phyloP scores from a whole-genome alignment of 2,888 invertebrate genomes.

The Polylopha cassiicola region DNA sequence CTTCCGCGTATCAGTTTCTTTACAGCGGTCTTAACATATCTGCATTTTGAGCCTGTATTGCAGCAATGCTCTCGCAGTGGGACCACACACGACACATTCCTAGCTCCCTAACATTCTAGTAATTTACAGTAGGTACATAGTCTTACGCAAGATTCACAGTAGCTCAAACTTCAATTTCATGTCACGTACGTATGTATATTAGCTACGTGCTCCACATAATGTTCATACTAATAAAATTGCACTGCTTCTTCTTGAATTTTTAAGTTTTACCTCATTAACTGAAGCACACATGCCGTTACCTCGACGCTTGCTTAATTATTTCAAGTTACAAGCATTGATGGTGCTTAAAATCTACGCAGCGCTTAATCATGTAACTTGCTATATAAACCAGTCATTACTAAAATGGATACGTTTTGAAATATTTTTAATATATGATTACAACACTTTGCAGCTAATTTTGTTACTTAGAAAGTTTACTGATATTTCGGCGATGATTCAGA shows the following conservation, averaged over 20 bases:
- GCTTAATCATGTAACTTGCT: no score
- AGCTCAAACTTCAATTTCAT: slow-evolving; percentile 34
- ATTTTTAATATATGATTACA: no score
- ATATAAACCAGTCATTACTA: no score
- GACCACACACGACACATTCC: slow-evolving; percentile 7
- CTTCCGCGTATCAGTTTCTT: neutral
- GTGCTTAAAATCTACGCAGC: slow-evolving; percentile 6
- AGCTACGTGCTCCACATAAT: slow-evolving; percentile 48
- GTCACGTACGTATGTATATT: slow-evolving; percentile 59
- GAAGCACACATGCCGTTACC: slow-evolving; percentile 1
- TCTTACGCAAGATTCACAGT: slow-evolving; percentile 16
- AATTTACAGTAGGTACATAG: slow-evolving; percentile 11
- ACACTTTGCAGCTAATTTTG: no score
- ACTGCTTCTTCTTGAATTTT: slow-evolving; percentile 10
- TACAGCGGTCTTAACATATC: slow-evolving; percentile 4
- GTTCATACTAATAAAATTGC: slow-evolving; percentile 15
- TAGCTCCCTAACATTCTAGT: slow-evolving; percentile 11
- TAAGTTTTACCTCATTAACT: slow-evolving; percentile 15
- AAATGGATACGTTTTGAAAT: no score
- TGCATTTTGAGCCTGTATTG: slow-evolving; percentile 2
- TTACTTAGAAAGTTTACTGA: no score
- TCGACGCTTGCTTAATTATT: slow-evolving; percentile 1
- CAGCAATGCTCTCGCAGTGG: neutral
- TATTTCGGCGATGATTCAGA: no score
- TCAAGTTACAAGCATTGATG: neutral